A percentile compares a stretch with the other conserved stretches of the same genome.
These are phyloP conservation scores for Epizoanthus ramosus DNA, from an alignment of 92 coral and sea anemone genomes.

Conservation along the genomic window DNA sequence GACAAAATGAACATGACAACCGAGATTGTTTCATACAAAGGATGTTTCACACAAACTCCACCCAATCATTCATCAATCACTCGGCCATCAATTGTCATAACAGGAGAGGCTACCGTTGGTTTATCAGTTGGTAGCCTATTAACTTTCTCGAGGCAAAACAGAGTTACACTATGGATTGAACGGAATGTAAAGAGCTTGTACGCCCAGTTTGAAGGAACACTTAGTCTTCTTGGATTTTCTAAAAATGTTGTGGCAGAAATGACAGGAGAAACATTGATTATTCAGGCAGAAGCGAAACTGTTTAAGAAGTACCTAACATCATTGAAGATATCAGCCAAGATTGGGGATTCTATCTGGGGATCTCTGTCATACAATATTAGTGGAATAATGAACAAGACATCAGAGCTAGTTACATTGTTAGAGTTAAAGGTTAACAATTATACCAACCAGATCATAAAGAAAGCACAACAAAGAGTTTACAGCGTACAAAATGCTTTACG, in stretches of 20 bases:
- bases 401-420: constrained; percentile 28
- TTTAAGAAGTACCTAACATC: constrained; percentile 35
- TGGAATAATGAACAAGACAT: constrained; percentile 42
- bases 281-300: not conserved
- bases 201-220: not conserved
- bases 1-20: constrained; percentile 25
- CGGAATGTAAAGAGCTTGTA: not conserved
- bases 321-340: constrained; percentile 32
- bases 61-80: not conserved
- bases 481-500: constrained; percentile 8
- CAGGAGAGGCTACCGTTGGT: not conserved
- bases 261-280: not conserved
- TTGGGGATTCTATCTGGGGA: constrained; percentile 44
- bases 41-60: not conserved
- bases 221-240: not conserved
- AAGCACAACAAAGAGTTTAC: constrained; percentile 36
- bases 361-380: constrained; percentile 34
- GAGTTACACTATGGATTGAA: not conserved
- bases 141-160: not conserved
- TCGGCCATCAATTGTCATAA: not conserved
- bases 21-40: not conserved
- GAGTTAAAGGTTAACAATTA: constrained; percentile 33
- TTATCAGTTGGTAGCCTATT: not conserved
- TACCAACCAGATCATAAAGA: constrained; percentile 8
- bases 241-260: not conserved